phyloP scores from a whole-genome alignment of 2,888 invertebrate species.

The Dynastes hyllus region DNA sequence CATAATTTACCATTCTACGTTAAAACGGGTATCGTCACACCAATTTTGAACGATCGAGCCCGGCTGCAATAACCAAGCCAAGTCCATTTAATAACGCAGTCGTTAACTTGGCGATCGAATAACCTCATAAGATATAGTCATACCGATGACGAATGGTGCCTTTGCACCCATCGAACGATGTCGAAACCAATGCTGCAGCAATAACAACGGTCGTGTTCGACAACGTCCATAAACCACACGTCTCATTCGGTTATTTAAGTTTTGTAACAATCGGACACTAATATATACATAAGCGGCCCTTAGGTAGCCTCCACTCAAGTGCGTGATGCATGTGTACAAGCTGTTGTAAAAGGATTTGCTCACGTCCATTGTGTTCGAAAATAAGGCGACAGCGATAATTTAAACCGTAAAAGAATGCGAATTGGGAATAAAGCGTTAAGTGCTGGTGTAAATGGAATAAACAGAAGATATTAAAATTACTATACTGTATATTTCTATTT shows the following conservation, averaged over 20 bases:
- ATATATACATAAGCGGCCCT: slow-evolving; percentile 24
- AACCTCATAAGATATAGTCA: slow-evolving; percentile 29
- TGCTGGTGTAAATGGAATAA: too few species aligned
- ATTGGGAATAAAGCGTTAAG: too few species aligned
- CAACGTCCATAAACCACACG: slow-evolving; percentile 15
- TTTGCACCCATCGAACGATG: slow-evolving; percentile 35
- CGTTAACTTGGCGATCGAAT: slow-evolving; percentile 20
- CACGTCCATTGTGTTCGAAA: not conserved
- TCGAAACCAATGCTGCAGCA: slow-evolving; percentile 21
- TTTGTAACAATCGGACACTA: slow-evolving; percentile 28
- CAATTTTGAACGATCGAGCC: slow-evolving; percentile 5
- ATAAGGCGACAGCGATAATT: too few species aligned
- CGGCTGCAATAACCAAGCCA: not conserved
- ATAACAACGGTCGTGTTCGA: slow-evolving; percentile 25
- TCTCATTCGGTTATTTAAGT: slow-evolving; percentile 28
- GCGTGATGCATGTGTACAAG: not conserved
- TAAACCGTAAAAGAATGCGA: too few species aligned
- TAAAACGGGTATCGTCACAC: slow-evolving; percentile 10
- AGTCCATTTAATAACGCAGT: slow-evolving; percentile 24
- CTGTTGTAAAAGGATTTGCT: not conserved
- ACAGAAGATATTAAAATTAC: too few species aligned
- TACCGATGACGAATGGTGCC: slow-evolving; percentile 39
- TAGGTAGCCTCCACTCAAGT: not conserved
- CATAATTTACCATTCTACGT: not conserved
- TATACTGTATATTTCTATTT: too few species aligned